phyloP scores from a whole-genome alignment of 2,797 vertebrate species.

The Sebastolobus altivelis region DNA sequence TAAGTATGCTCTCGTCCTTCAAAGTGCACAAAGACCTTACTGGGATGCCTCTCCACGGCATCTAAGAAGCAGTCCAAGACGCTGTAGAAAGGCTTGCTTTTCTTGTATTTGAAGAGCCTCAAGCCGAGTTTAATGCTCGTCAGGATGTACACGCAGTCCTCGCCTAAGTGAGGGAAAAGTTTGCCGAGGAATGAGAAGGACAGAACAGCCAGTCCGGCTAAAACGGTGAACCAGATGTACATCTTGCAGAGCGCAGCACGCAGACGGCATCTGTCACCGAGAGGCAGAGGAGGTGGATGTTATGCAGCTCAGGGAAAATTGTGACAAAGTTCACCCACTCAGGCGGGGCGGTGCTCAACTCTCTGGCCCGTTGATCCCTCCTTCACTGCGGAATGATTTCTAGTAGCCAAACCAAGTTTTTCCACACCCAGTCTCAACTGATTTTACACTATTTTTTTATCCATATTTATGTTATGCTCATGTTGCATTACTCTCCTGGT shows the following conservation, averaged over 20 bases:
- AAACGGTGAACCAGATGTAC: constrained; percentile 68
- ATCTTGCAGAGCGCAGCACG: constrained; percentile 47
- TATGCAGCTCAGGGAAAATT: neutral
- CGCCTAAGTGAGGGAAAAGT: constrained; percentile 64
- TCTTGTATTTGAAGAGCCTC: constrained; percentile 58
- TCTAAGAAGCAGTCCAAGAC: constrained; percentile 84
- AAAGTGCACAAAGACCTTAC: constrained; percentile 85
- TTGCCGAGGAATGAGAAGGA: constrained; percentile 39
- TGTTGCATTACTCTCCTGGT: fast-evolving
- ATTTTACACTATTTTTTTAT: neutral
- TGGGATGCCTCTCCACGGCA: constrained; percentile 73
- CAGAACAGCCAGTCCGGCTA: constrained; percentile 75
- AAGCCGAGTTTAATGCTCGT: constrained; percentile 47
- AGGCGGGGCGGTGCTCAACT: constrained; percentile 43
- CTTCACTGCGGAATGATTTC: constrained; percentile 41
- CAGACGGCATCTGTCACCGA: neutral
- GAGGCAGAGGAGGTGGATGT: neutral
- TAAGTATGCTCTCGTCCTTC: constrained; percentile 81
- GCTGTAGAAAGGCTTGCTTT: constrained; percentile 78
- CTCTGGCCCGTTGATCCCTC: constrained; percentile 29
- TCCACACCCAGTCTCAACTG: neutral
- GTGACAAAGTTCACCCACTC: constrained; percentile 75
- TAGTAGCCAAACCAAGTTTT: constrained; percentile 50
- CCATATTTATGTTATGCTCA: fast-evolving
- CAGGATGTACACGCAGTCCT: constrained; percentile 72